These are phyloP conservation scores for Lytechinus variegatus DNA, from an alignment of 35 echinoderm and acorn worm genomes.

Conservation along the genomic window DNA sequence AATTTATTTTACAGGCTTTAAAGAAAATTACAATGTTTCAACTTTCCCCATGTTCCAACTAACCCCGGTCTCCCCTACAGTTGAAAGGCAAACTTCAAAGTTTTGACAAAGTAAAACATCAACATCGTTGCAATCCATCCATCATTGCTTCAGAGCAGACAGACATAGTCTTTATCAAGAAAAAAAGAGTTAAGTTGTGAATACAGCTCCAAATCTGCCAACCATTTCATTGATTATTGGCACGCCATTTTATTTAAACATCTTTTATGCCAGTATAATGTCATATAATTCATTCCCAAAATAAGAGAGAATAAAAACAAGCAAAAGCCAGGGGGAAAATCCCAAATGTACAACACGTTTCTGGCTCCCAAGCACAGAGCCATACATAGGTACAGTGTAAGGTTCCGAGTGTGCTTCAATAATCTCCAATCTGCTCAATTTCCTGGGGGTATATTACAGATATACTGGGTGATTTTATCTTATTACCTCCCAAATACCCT, in stretches of 20 bases:
- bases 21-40: too few species aligned
- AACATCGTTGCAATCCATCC: too few species aligned
- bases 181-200: not conserved
- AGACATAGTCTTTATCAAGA: not conserved
- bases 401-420: not conserved
- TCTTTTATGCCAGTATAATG: not conserved
- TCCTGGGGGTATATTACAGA: not conserved
- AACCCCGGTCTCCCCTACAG: too few species aligned
- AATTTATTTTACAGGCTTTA: too few species aligned
- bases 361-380: not conserved
- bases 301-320: not conserved
- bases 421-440: not conserved
- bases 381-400: not conserved
- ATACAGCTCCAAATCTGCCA: not conserved
- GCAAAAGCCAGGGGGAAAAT: not conserved
- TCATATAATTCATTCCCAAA: not conserved
- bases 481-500: constrained; percentile 2
- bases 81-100: too few species aligned
- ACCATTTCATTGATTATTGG: constrained; percentile 41
- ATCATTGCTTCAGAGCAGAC: not conserved
- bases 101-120: too few species aligned
- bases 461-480: not conserved
- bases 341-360: not conserved
- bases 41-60: too few species aligned
- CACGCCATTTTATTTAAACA: constrained; percentile 38